A percentile compares a stretch with the other conserved stretches of the same genome.
phyloP scores from a whole-genome alignment of 2,113 vertebrate species.

The Tenrec ecaudatus region DNA sequence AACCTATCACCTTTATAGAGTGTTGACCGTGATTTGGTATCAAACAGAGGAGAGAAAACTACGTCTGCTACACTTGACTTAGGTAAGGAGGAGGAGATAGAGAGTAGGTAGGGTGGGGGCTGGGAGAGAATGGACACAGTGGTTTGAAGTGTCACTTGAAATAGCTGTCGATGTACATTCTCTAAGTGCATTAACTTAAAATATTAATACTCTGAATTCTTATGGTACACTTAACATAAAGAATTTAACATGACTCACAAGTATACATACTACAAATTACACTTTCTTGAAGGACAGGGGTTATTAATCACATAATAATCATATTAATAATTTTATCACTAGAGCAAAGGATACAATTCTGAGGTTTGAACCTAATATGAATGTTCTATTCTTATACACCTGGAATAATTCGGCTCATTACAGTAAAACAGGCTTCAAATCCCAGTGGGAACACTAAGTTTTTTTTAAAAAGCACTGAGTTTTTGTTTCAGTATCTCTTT shows the following conservation, averaged over 20 bases:
- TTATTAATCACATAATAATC: conserved; percentile 29
- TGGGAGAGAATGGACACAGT: not conserved
- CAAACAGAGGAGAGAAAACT: not conserved
- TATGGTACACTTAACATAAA: conserved; percentile 43
- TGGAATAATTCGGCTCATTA: not conserved
- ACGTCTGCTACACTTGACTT: not conserved
- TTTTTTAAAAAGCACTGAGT: not conserved
- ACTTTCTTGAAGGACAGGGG: conserved; percentile 20
- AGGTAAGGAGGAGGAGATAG: not conserved
- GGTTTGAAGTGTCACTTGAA: conserved; percentile 23
- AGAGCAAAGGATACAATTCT: conserved; percentile 10
- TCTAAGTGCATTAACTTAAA: conserved; percentile 57
- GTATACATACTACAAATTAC: conserved; percentile 17
- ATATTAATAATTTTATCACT: conserved; percentile 41
- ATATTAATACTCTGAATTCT: conserved; percentile 52
- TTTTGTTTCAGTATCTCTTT: conserved; percentile 7
- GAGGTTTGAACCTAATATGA: not conserved
- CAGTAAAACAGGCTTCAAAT: conserved; percentile 29
- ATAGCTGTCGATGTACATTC: not conserved
- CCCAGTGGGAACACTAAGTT: not conserved
- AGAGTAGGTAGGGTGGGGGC: not conserved
- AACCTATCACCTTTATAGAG: not conserved
- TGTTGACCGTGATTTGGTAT: not conserved
- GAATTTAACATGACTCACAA: conserved; percentile 48
- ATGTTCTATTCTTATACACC: not conserved